phyloP scores from a whole-genome alignment of 2,113 vertebrate species.

The Cyphomyrus plagiostoma region DNA sequence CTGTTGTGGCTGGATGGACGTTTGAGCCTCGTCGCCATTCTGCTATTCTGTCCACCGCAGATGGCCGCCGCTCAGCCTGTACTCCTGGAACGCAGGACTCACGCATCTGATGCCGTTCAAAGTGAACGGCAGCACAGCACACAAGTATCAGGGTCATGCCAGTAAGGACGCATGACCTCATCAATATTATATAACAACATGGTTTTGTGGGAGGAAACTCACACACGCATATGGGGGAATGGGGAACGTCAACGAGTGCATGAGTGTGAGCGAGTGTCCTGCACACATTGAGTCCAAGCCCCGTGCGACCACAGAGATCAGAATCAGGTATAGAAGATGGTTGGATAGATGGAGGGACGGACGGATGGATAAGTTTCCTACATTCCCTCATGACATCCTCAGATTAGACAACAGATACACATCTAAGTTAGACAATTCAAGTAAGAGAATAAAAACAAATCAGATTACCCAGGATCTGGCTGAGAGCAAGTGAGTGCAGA shows the following conservation, averaged over 20 bases:
- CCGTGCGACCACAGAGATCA: neutral
- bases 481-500: neutral
- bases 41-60: neutral
- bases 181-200: neutral
- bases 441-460: neutral
- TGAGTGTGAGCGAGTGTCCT: neutral
- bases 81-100: neutral
- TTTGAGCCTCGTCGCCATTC: neutral
- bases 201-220: neutral
- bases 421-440: neutral
- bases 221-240: neutral
- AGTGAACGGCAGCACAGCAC: neutral
- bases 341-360: too few relatives aligned
- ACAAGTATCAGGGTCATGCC: neutral
- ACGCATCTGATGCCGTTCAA: neutral
- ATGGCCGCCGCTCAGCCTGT: neutral
- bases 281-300: neutral
- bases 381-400: neutral
- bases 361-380: neutral
- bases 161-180: neutral
- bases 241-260: neutral
- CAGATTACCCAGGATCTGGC: neutral
- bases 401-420: neutral
- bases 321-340: neutral
- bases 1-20: neutral